Conservation (phyloP, 1,140 invertebrate genomes). For the Periplaneta americana region DNA sequence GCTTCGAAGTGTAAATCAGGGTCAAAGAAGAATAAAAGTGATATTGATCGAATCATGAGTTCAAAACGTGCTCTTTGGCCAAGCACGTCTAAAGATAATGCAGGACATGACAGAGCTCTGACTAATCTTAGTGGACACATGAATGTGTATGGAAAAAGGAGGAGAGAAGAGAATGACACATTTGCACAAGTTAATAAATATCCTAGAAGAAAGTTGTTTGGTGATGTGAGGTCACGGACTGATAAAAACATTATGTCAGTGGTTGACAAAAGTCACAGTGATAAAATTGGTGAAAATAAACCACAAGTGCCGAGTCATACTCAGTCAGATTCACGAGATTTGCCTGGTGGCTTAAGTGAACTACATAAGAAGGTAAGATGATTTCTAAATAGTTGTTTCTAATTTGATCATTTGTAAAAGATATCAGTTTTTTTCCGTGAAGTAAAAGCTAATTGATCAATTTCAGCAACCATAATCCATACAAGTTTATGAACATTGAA, state of each 20-base stretch:
- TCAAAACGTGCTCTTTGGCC: conserved; percentile 54
- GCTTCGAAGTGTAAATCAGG: conserved; percentile 54
- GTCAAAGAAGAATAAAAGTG: conserved; percentile 29
- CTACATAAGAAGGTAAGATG: conserved; percentile 56
- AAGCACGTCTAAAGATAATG: conserved; percentile 11
- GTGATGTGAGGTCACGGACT: too few relatives aligned
- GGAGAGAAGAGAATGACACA: background rate
- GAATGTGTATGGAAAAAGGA: background rate
- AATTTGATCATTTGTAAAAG: too few relatives aligned
- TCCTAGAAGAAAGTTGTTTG: background rate
- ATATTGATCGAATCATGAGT: conserved; percentile 37
- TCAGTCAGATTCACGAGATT: conserved; percentile 29
- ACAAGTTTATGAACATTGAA: too few relatives aligned
- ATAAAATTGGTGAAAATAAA: conserved; percentile 37
- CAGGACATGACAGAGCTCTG: conserved; percentile 26
- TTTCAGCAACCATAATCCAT: too few relatives aligned
- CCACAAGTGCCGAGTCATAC: too few relatives aligned
- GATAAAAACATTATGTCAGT: background rate
- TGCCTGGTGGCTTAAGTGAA: conserved; percentile 49
- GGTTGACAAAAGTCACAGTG: background rate
- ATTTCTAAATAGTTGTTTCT: too few relatives aligned
- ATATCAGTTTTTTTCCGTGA: too few relatives aligned
- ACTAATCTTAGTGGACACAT: background rate
- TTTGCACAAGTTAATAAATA: background rate
- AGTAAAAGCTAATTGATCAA: too few relatives aligned